These are phyloP conservation scores for Anguilla japonica DNA, from an alignment of 2,113 vertebrate species.

Conservation along the genomic window DNA sequence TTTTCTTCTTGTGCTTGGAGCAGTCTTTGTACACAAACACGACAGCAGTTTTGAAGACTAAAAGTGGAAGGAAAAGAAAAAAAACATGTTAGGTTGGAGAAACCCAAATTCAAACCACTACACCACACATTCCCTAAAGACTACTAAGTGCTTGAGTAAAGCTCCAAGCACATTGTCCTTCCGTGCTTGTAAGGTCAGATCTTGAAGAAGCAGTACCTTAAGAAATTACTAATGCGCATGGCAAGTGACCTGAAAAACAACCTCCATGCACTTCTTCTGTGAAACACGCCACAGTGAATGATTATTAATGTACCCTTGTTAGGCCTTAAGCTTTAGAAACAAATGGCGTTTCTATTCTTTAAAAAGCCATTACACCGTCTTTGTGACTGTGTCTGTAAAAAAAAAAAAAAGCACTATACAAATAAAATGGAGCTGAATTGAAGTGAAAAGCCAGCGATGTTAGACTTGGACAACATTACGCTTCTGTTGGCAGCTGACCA, in stretches of 20 bases:
- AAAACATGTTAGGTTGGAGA: slow-evolving; percentile 36
- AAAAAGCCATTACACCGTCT: slow-evolving; percentile 8
- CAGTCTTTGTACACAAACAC: slow-evolving; percentile 94
- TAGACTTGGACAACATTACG: not conserved
- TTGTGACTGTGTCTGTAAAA: too few species aligned
- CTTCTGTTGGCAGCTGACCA: not conserved
- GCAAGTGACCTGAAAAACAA: not conserved
- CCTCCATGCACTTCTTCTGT: not conserved
- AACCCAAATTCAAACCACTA: slow-evolving; percentile 17
- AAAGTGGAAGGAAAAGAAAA: slow-evolving; percentile 10
- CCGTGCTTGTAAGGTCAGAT: slow-evolving; percentile 32
- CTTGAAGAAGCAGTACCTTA: slow-evolving; percentile 7
- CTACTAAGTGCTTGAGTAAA: slow-evolving; percentile 5
- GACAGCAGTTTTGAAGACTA: slow-evolving; percentile 95
- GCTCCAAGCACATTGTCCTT: slow-evolving; percentile 16
- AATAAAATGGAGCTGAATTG: not conserved
- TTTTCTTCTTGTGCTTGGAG: slow-evolving; percentile 92
- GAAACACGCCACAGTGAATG: not conserved
- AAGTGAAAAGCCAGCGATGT: not conserved
- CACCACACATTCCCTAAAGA: slow-evolving; percentile 5
- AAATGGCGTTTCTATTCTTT: slow-evolving; percentile 46
- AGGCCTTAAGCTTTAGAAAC: slow-evolving; percentile 13
- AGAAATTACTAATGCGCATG: not conserved
- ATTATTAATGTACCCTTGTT: not conserved
- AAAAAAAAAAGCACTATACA: slow-evolving; percentile 10